Evolutionary conservation across 2,113 vertebrate species (phyloP).

Genomic region (Microcebus tavaratra): DNA sequence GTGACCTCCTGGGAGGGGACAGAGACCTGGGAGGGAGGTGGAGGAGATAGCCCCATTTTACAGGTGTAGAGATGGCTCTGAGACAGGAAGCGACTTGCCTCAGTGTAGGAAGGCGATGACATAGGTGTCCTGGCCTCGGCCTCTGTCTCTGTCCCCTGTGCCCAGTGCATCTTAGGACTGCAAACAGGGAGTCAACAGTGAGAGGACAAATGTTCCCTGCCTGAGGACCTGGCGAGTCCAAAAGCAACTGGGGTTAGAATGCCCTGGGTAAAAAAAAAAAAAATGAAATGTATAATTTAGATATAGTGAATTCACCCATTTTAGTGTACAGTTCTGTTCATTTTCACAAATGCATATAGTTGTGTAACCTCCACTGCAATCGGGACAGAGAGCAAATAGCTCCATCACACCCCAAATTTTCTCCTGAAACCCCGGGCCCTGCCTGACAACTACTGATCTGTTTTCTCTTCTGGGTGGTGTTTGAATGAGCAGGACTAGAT

Average conservation of each 20-base stretch:
- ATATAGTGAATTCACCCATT: background rate
- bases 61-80: background rate
- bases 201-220: background rate
- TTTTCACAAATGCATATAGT: background rate
- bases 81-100: background rate
- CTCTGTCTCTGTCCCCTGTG: background rate
- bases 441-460: background rate
- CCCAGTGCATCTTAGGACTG: background rate
- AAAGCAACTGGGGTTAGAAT: background rate
- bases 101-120: no score
- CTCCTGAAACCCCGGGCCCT: background rate
- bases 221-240: background rate
- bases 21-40: background rate
- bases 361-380: no score
- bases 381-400: background rate
- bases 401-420: background rate
- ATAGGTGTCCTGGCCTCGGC: background rate
- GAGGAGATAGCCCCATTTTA: background rate
- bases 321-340: background rate
- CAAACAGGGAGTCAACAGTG: background rate
- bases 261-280: background rate
- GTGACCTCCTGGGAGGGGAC: background rate
- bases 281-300: background rate
- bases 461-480: background rate
- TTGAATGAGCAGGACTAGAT: background rate